These are phyloP conservation scores for Oscheius sp. DNA, from an alignment of 2,888 invertebrate genomes.

Conservation along the genomic window DNA sequence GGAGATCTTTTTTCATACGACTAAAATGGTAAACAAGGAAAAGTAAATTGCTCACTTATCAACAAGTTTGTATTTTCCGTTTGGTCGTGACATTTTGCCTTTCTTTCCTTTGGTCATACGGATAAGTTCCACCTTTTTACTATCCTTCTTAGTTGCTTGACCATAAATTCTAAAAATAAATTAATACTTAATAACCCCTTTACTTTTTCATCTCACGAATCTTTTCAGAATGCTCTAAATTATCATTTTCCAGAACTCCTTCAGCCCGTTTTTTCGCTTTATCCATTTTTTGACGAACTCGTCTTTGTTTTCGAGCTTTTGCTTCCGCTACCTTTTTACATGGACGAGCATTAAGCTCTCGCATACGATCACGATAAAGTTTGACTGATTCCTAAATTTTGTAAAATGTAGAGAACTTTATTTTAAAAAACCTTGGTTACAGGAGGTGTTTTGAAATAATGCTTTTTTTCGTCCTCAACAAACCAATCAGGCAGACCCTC, in stretches of 20 bases:
- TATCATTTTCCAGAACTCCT: conserved; percentile 79
- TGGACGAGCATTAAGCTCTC: conserved; percentile 88
- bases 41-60: conserved; percentile 38
- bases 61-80: conserved; percentile 63
- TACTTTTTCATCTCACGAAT: conserved; percentile 68
- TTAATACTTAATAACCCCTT: not conserved
- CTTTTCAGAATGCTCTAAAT: conserved; percentile 91
- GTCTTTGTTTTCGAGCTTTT: conserved; percentile 94
- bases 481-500: conserved; percentile 94
- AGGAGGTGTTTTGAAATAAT: conserved; percentile 84
- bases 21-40: conserved; percentile 31
- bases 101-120: conserved; percentile 83
- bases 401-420: not conserved
- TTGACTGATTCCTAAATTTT: conserved; percentile 75
- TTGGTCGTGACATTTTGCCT: conserved; percentile 58
- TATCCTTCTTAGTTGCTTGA: conserved; percentile 75
- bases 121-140: conserved; percentile 89
- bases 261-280: conserved; percentile 95
- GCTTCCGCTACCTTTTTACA: conserved; percentile 98
- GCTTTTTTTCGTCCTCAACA: conserved; percentile 87
- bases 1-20: conserved; percentile 55
- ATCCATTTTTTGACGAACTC: conserved; percentile 79
- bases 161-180: conserved; percentile 82
- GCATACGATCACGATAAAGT: conserved; percentile 81
- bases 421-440: conserved; percentile 74